Conservation (phyloP, 1,140 invertebrate genomes). For the Calephelis virginiensis region DNA sequence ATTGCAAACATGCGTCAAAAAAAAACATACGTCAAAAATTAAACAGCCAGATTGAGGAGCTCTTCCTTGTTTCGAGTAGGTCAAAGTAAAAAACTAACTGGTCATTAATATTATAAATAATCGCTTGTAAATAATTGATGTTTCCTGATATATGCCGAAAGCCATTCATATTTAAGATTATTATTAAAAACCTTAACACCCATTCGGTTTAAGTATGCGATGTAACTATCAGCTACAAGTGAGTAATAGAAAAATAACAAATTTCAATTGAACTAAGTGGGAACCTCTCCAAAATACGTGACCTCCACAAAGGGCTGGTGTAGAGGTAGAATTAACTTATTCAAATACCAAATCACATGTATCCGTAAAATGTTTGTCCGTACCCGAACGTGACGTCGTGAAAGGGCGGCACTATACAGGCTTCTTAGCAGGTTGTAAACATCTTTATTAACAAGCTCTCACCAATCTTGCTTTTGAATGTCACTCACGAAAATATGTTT, state of each 20-base stretch:
- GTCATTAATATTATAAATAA: too few species aligned
- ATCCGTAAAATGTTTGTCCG: slow-evolving; percentile 46
- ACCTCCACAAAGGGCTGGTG: slow-evolving; percentile 51
- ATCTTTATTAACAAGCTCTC: slow-evolving; percentile 62
- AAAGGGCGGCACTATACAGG: slow-evolving; percentile 52
- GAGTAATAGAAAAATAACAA: slow-evolving; percentile 42
- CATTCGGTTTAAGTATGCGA: slow-evolving; percentile 14
- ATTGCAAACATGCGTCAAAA: too few species aligned
- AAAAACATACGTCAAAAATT: too few species aligned
- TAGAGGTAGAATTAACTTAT: slow-evolving; percentile 40
- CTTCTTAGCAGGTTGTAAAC: slow-evolving; percentile 71
- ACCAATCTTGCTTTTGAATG: slow-evolving; percentile 41
- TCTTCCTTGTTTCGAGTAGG: too few species aligned
- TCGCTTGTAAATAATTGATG: too few species aligned
- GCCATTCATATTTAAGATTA: background rate
- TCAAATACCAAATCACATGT: slow-evolving; percentile 57
- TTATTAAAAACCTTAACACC: background rate
- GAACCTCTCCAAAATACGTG: slow-evolving; percentile 69
- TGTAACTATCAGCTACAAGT: slow-evolving; percentile 14
- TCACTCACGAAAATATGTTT: slow-evolving; percentile 38
- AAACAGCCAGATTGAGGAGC: too few species aligned
- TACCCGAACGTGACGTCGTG: slow-evolving; percentile 60
- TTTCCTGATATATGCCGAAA: slow-evolving; percentile 13
- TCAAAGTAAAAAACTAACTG: too few species aligned
- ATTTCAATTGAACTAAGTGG: slow-evolving; percentile 52